Conservation (phyloP, 2,113 vertebrate species). For the Eolophus roseicapilla region DNA sequence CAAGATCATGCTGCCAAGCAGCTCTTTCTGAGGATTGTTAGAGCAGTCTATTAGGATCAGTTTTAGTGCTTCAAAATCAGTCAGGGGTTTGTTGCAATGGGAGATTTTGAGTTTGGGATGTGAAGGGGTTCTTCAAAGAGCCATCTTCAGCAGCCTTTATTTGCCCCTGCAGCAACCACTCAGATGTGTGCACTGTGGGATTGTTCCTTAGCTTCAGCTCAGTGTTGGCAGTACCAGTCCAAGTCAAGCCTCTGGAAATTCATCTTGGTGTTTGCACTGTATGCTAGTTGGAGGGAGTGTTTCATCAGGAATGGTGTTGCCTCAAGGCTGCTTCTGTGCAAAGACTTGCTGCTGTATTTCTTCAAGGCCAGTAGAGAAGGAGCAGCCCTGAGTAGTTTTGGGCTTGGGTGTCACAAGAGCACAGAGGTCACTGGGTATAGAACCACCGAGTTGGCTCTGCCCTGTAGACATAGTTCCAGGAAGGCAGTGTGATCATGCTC, state of each 20-base stretch:
- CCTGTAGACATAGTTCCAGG: neutral
- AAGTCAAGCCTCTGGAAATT: neutral
- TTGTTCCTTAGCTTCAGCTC: neutral
- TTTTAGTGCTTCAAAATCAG: neutral
- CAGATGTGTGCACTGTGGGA: neutral
- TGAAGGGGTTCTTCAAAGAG: neutral
- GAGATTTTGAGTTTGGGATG: neutral
- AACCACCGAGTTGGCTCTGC: neutral
- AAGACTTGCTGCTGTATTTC: neutral
- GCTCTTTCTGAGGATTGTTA: neutral
- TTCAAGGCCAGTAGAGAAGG: neutral
- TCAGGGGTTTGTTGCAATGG: neutral
- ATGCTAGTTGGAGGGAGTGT: neutral
- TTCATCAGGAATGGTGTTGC: neutral
- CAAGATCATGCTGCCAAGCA: neutral
- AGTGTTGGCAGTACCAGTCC: neutral
- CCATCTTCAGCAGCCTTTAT: neutral
- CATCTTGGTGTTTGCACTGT: neutral
- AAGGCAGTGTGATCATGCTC: neutral
- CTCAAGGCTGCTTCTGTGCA: neutral
- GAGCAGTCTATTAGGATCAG: neutral
- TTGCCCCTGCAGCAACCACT: neutral
- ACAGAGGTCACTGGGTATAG: neutral
- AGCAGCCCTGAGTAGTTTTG: neutral
- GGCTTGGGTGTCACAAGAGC: too few species aligned